A percentile compares a stretch with the other conserved stretches of the same genome.
Evolutionary conservation across 53 echinoderm and acorn worm genomes (phyloP).

Genomic region (Crossaster papposus): DNA sequence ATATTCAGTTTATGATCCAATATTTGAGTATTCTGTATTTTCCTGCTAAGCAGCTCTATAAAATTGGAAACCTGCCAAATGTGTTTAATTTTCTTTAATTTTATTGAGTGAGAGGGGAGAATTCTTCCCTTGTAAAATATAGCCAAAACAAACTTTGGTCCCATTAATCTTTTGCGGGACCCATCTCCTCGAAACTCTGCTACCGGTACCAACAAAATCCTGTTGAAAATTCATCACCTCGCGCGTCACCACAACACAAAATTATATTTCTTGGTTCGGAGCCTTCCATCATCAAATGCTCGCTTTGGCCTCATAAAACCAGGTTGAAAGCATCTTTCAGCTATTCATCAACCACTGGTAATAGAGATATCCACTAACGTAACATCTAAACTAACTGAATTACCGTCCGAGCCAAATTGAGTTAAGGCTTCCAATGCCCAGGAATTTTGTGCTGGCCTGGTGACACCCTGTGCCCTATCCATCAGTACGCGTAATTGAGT

Average conservation of each 20-base stretch:
- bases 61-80: too few relatives aligned
- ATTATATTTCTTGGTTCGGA: not conserved
- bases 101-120: too few relatives aligned
- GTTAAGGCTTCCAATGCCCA: slow-evolving; percentile 37
- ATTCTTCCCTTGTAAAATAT: too few relatives aligned
- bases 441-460: not conserved
- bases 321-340: slow-evolving; percentile 16
- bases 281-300: not conserved
- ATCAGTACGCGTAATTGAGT: slow-evolving; percentile 37
- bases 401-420: slow-evolving; percentile 34
- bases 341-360: not conserved
- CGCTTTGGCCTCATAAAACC: not conserved
- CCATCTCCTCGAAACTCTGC: too few relatives aligned
- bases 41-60: too few relatives aligned
- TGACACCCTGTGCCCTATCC: slow-evolving; percentile 20
- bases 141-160: too few relatives aligned
- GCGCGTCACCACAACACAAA: not conserved
- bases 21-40: too few relatives aligned
- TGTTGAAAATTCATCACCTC: not conserved
- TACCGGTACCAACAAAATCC: too few relatives aligned
- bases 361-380: slow-evolving; percentile 13
- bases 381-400: slow-evolving; percentile 43
- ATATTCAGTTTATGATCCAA: too few relatives aligned
- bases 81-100: too few relatives aligned
- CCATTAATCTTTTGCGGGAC: too few relatives aligned